Percentiles rank a stretch among this genome's conserved stretches.
Evolutionary conservation across 2,888 invertebrate species (phyloP).

Genomic region (Drepana falcataria): DNA sequence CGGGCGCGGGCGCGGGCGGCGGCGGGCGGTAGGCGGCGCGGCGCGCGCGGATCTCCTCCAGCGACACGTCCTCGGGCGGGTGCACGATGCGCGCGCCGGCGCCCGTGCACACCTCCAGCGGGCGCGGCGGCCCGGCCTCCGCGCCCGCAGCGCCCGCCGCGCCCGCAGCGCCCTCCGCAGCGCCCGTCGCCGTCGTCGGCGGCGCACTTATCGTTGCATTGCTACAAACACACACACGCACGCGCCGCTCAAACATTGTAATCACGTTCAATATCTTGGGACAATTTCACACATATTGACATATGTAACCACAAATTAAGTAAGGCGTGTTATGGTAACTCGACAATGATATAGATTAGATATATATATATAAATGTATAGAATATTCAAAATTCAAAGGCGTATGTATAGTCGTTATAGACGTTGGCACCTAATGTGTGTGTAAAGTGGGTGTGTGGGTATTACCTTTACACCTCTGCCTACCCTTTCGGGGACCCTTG

Average conservation of each 20-base stretch:
- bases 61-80: constrained; percentile 94
- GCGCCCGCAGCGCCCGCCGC: constrained; percentile 65
- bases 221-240: constrained; percentile 42
- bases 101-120: constrained; percentile 86
- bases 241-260: neutral
- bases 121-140: constrained; percentile 58
- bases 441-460: too few species aligned
- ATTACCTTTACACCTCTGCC: too few species aligned
- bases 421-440: too few species aligned
- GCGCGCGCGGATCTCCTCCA: constrained; percentile 89
- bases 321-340: too few species aligned
- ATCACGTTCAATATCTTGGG: neutral
- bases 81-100: constrained; percentile 94
- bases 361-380: too few species aligned
- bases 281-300: too few species aligned
- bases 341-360: too few species aligned
- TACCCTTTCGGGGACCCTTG: too few species aligned
- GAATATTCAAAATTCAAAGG: too few species aligned
- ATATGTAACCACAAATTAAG: too few species aligned
- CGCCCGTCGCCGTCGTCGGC: constrained; percentile 75
- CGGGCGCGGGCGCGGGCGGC: constrained; percentile 22
- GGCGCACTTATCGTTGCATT: constrained; percentile 88
- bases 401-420: too few species aligned
- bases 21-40: constrained; percentile 81
- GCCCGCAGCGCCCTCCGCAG: constrained; percentile 50